A percentile compares a stretch with the other conserved stretches of the same genome.
Evolutionary conservation across 1,140 invertebrate genomes (phyloP).

Genomic region (Sogatella furcifera): DNA sequence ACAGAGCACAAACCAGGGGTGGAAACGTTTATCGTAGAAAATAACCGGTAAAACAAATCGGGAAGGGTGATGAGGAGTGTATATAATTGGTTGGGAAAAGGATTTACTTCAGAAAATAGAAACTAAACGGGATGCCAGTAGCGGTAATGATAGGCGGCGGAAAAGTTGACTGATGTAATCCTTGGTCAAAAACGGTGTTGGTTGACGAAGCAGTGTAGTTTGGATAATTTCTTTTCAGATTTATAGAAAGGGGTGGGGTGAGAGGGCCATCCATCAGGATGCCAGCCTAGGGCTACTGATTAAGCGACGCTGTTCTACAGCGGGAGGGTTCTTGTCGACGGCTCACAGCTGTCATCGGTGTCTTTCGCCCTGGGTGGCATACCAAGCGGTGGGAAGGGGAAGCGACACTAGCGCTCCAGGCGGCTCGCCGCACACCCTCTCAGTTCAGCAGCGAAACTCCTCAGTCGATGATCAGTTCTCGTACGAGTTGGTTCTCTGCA

Average conservation of each 20-base stretch:
- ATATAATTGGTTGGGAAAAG: too few relatives aligned
- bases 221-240: constrained; percentile 1
- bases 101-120: too few relatives aligned
- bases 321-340: constrained; percentile 22
- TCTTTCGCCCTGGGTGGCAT: constrained; percentile 38
- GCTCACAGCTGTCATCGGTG: constrained; percentile 37
- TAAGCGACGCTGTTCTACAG: constrained; percentile 9
- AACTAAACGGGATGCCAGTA: too few relatives aligned
- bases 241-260: constrained; percentile 16
- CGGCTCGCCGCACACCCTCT: constrained; percentile 15
- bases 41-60: too few relatives aligned
- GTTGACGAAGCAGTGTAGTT: too few relatives aligned
- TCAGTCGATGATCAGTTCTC: constrained; percentile 5
- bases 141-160: too few relatives aligned
- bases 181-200: too few relatives aligned
- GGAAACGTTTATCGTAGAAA: too few relatives aligned
- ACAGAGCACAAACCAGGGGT: too few relatives aligned
- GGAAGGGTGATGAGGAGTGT: too few relatives aligned
- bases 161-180: too few relatives aligned
- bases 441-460: neutral
- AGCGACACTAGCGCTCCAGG: constrained; percentile 30
- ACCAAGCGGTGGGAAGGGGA: constrained; percentile 28
- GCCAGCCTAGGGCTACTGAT: constrained; percentile 18
- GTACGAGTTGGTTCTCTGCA: neutral
- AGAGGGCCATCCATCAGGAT: constrained; percentile 16